Evolutionary conservation across 2,113 vertebrate species (phyloP).

Genomic region (Suncus etruscus): DNA sequence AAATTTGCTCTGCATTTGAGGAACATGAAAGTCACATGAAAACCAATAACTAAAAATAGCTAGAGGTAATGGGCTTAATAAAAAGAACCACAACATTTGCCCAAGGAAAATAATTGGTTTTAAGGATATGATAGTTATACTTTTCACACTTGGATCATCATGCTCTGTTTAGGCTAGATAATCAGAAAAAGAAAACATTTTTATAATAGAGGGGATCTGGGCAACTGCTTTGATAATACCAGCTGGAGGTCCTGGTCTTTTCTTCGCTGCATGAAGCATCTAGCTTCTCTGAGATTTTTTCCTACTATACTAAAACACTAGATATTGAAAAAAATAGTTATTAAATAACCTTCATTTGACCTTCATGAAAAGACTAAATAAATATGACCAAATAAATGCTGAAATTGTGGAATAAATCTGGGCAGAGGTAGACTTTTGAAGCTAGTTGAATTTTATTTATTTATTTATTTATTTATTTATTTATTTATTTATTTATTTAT

Average conservation of each 20-base stretch:
- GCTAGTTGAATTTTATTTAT: no score
- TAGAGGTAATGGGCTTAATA: background rate
- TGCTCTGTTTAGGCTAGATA: conserved; percentile 25
- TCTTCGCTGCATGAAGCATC: background rate
- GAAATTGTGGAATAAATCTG: background rate
- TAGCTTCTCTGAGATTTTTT: background rate
- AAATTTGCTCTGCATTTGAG: background rate
- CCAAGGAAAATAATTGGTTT: background rate
- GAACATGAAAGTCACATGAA: background rate
- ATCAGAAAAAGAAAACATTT: conserved; percentile 34
- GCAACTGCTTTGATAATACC: background rate
- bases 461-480: no score
- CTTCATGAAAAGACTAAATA: conserved; percentile 1
- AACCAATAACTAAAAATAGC: background rate
- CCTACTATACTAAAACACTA: background rate
- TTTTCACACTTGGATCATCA: conserved; percentile 29
- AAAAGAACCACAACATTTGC: background rate
- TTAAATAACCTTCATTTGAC: background rate
- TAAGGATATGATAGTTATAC: conserved; percentile 8
- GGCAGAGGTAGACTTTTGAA: no score
- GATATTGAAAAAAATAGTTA: background rate
- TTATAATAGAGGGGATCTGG: background rate
- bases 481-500: no score
- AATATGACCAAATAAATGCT: background rate
- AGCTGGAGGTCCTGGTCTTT: no score